Base-by-base conservation (phyloP, 2,113 vertebrate genomes). In the Azemiops feae region DNA sequence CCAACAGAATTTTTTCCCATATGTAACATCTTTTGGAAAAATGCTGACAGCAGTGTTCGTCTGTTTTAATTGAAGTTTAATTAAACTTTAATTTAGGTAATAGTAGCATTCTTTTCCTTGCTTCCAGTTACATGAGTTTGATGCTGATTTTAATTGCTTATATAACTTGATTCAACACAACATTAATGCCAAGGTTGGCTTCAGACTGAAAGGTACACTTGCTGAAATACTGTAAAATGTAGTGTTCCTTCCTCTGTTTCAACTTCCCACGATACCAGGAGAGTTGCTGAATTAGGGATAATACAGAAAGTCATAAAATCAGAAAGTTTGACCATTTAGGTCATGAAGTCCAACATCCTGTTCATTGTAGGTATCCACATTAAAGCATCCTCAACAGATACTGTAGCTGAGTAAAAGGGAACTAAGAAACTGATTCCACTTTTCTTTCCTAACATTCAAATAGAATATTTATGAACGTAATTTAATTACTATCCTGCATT, bases 31-130 rank as follows among this genome's bases (percentile, higher is more conserved):
- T 0, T 18, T 30, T n/a, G n/a, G 92, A 69, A 92, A 93, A 43
- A 58, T 93, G 55, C 16, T 95, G 90, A 93, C 20, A 90, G 94
- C 74, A 94, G 18, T 47, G 88, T 91, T 45, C 86, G 30, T 53
- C 34, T 86, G 43, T 0, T 93, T 95, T 92, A 91, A 27, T 86
- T 89, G 81, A 7, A 52, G 39, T 88, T n/a, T 34, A 34, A 69
- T 69, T 69, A 34, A 69, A n/a, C n/a, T 69, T 69, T 16, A n/a
- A 16, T 69, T 91, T 60, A 69, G 27, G 14, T 23, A 93, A 3
- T 0, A 0, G 47, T 30, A 91, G 86, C 20, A 39, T 16, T 92
- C 34, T 55, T 87, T 92, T 12, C 87, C 5, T 64, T 0, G 0
- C 52, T 1, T 11, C n/a, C 4, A 0, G 52, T 43, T 0, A 0